Conservation (phyloP, 2,888 invertebrate genomes). For the Rotaria socialis region DNA sequence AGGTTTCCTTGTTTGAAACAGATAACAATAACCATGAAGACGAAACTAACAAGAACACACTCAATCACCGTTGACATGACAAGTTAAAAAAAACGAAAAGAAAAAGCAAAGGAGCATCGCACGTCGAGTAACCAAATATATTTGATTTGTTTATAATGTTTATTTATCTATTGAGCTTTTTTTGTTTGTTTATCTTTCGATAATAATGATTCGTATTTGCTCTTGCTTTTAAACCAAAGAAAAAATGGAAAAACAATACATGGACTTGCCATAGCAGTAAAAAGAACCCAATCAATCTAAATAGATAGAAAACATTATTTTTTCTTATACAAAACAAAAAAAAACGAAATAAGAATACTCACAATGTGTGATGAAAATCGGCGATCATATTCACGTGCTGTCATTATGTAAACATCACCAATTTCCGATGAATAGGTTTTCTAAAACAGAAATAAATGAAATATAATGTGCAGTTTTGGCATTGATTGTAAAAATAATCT, state of each 20-base stretch:
- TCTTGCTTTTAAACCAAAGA: constrained; percentile 42
- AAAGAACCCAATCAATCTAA: constrained; percentile 45
- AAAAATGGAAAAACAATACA: constrained; percentile 44
- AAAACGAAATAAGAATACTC: not conserved
- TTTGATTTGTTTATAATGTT: constrained; percentile 16
- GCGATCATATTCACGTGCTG: constrained; percentile 41
- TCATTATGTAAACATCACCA: constrained; percentile 43
- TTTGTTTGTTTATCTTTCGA: not conserved
- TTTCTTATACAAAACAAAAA: not conserved
- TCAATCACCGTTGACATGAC: not conserved
- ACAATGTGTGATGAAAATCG: constrained; percentile 45
- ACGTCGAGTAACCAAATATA: constrained; percentile 5
- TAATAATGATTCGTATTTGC: constrained; percentile 39
- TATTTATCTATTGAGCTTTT: constrained; percentile 10
- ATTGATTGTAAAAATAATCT: too few relatives aligned
- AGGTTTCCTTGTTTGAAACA: not conserved
- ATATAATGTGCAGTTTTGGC: too few relatives aligned
- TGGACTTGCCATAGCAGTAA: constrained; percentile 44
- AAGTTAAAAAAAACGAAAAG: not conserved
- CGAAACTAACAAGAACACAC: not conserved
- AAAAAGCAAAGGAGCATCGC: not conserved
- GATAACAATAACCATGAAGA: not conserved
- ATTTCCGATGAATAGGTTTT: constrained; percentile 46
- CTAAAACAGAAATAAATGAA: not conserved
- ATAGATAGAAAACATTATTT: not conserved